A percentile compares a stretch with the other conserved stretches of the same genome.
Conservation (phyloP, 2,113 vertebrate genomes). For the Capra hircus region DNA sequence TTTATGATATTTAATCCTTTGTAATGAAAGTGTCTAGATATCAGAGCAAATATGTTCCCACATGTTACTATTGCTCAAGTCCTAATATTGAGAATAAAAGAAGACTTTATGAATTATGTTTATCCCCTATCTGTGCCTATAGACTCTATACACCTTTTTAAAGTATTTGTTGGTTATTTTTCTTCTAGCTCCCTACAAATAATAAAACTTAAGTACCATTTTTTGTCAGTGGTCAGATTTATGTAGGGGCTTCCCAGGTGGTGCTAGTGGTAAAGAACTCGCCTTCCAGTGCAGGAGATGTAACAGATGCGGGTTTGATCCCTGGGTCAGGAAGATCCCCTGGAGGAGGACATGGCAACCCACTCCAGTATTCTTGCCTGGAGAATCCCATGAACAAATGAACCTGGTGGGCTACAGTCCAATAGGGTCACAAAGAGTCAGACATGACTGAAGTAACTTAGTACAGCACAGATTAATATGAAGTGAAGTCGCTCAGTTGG, state of each 20-base stretch:
- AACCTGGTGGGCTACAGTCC: background rate
- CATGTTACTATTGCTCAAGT: background rate
- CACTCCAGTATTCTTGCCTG: background rate
- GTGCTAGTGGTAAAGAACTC: background rate
- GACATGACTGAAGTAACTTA: background rate
- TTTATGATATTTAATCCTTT: background rate
- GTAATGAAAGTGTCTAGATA: background rate
- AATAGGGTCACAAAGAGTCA: background rate
- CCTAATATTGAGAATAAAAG: background rate
- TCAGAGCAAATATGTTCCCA: background rate
- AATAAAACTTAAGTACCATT: background rate
- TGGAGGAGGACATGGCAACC: background rate
- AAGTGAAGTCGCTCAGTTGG: too few relatives aligned
- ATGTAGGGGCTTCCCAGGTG: background rate
- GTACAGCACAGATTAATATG: background rate
- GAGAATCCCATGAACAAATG: background rate
- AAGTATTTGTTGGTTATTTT: constrained; percentile 2
- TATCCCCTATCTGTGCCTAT: background rate
- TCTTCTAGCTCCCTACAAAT: background rate
- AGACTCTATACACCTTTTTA: background rate
- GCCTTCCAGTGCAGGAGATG: background rate
- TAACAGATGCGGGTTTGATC: background rate
- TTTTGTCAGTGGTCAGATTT: background rate
- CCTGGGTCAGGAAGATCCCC: background rate
- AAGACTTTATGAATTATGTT: background rate